A percentile compares a stretch with the other conserved stretches of the same genome.
These are phyloP conservation scores for Peribatodes rhomboidaria DNA, from an alignment of 2,888 invertebrate genomes.

Conservation along the genomic window DNA sequence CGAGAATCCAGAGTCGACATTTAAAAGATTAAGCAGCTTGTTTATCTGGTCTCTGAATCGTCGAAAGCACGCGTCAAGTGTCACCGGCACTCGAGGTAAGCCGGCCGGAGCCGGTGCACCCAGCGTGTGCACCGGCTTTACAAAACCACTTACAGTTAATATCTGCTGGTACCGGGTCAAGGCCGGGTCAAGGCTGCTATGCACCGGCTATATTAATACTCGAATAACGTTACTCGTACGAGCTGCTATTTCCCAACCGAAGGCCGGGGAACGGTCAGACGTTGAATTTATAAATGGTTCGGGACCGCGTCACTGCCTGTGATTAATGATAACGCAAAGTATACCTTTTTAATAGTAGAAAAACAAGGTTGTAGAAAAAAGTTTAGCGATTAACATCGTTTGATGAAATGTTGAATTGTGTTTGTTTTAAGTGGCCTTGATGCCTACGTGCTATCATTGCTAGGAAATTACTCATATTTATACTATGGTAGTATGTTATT, in stretches of 20 bases:
- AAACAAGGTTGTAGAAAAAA: neutral
- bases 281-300: conserved; percentile 32
- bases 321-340: conserved; percentile 22
- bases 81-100: conserved; percentile 29
- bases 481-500: conserved; percentile 2
- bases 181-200: conserved; percentile 75
- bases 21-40: conserved; percentile 6
- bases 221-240: conserved; percentile 31
- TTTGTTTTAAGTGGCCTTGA: conserved; percentile 8
- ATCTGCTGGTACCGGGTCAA: conserved; percentile 55
- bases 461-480: too few relatives aligned
- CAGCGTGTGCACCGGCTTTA: too few relatives aligned
- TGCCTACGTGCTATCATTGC: too few relatives aligned
- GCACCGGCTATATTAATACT: conserved; percentile 62
- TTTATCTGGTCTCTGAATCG: conserved; percentile 6
- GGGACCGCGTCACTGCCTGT: conserved; percentile 11
- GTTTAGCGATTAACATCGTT: neutral
- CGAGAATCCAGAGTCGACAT: neutral
- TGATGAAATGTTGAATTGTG: neutral
- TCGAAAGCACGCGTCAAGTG: conserved; percentile 40
- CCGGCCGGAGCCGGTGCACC: conserved; percentile 28
- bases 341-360: conserved; percentile 15
- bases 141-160: conserved; percentile 45
- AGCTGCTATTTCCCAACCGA: conserved; percentile 58
- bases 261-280: conserved; percentile 42